Conservation (phyloP, 2,797 vertebrate genomes). For the Petrocephalus schoutedeni region DNA sequence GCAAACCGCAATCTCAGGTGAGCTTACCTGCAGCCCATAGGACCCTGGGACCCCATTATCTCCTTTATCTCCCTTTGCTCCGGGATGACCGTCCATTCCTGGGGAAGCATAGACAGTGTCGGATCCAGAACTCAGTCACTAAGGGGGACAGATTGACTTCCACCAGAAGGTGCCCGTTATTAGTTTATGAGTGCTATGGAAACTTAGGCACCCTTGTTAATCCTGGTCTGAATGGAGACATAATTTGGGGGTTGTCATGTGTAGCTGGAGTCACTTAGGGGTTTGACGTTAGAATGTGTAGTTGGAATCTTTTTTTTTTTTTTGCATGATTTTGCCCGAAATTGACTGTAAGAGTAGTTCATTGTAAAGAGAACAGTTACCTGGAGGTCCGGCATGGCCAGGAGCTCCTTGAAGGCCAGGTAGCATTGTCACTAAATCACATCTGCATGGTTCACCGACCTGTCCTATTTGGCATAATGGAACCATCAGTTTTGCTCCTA, state of each 20-base stretch:
- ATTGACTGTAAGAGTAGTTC: neutral
- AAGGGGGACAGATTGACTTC: too few relatives aligned
- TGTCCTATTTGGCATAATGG: neutral
- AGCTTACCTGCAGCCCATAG: constrained; percentile 46
- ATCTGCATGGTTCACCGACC: neutral
- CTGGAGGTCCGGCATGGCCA: neutral
- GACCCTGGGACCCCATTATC: constrained; percentile 40
- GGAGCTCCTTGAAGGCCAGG: neutral
- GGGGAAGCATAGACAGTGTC: neutral
- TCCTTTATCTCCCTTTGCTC: constrained; percentile 31
- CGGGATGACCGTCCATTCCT: neutral
- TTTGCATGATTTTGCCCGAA: neutral
- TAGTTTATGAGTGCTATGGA: too few relatives aligned
- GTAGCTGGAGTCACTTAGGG: neutral
- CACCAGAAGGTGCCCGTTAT: too few relatives aligned
- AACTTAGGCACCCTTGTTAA: too few relatives aligned
- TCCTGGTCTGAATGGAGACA: too few relatives aligned
- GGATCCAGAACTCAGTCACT: neutral
- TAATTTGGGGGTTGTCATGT: too few relatives aligned
- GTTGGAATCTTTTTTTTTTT: neutral
- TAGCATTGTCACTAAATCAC: neutral
- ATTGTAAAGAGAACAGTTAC: neutral
- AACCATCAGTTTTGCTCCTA: neutral
- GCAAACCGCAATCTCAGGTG: neutral
- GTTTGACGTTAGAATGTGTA: neutral